Evolutionary conservation across 2,113 vertebrate species (phyloP).

Genomic region (Aspidoscelis tigris): DNA sequence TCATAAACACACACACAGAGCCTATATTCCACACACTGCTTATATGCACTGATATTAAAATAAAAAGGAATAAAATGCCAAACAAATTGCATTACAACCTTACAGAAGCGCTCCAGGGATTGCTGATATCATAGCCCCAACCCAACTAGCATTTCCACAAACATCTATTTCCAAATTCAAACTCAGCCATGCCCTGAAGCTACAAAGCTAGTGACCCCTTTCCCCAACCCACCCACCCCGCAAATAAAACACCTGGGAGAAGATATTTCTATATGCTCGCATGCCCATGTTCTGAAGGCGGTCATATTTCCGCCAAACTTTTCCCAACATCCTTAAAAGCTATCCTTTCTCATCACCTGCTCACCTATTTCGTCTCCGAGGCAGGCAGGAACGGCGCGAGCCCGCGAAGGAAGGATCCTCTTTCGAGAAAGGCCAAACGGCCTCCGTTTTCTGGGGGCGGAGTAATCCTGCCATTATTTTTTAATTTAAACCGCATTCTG

Average conservation of each 20-base stretch:
- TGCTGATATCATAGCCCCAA: background rate
- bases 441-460: background rate
- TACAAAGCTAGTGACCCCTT: background rate
- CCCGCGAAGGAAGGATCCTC: no score
- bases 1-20: no score
- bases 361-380: background rate
- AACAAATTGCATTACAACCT: background rate
- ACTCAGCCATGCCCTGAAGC: background rate
- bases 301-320: background rate
- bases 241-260: background rate
- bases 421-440: background rate
- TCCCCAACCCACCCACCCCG: background rate
- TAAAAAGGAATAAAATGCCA: background rate
- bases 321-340: background rate
- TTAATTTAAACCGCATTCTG: constrained; percentile 28
- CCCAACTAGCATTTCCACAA: background rate
- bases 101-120: background rate
- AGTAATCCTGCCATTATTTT: background rate
- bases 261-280: background rate
- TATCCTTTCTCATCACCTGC: background rate
- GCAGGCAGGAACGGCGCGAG: background rate
- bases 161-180: background rate
- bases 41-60: background rate
- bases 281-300: background rate
- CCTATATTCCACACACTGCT: background rate